Conservation (phyloP, 2,888 invertebrate species). For the Harpagoxenus sublaevis region DNA sequence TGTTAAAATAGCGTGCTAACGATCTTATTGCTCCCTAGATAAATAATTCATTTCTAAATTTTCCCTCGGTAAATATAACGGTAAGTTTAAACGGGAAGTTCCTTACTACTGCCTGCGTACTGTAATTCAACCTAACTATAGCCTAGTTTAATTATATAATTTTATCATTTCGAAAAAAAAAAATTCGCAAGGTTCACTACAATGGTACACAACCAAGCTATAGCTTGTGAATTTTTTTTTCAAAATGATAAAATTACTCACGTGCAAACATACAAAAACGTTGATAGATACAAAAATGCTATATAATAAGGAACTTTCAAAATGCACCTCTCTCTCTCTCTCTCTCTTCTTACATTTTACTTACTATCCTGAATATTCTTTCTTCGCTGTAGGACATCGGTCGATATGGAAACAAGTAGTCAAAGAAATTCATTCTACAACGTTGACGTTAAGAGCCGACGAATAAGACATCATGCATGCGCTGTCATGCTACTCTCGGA, state of each 20-base stretch:
- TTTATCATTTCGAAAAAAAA: too few relatives aligned
- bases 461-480: background rate
- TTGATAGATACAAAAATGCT: background rate
- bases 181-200: background rate
- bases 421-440: background rate
- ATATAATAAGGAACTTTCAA: background rate
- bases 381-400: too few relatives aligned
- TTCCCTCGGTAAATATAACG: constrained; percentile 1
- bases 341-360: background rate
- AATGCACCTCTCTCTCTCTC: background rate
- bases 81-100: background rate
- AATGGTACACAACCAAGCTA: constrained; percentile 2
- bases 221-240: background rate
- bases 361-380: background rate
- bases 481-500: background rate
- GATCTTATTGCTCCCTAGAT: constrained; percentile 3
- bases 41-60: constrained; percentile 13
- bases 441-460: background rate
- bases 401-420: background rate
- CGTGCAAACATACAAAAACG: background rate
- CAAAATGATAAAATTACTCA: background rate
- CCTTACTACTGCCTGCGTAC: background rate
- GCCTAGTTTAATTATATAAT: constrained; percentile 2
- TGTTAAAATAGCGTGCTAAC: constrained; percentile 15
- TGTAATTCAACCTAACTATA: constrained; percentile 19